A percentile compares a stretch with the other conserved stretches of the same genome.
phyloP scores from a whole-genome alignment of 2,113 vertebrate genomes.

The Melanerpes aurifrons region DNA sequence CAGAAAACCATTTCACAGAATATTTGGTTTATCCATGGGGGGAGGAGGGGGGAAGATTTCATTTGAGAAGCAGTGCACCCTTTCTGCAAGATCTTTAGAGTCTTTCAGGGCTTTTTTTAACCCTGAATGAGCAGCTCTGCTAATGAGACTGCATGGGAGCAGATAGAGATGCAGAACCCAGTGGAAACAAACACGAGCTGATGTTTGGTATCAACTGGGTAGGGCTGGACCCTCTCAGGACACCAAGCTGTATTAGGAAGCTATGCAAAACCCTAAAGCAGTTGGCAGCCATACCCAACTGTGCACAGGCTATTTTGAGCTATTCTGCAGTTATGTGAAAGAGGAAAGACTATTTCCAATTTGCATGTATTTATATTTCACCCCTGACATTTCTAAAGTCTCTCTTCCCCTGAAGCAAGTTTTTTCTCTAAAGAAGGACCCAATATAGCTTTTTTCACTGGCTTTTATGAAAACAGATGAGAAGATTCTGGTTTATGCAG shows the following conservation, averaged over 20 bases:
- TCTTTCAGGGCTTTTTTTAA: not conserved
- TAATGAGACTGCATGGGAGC: not conserved
- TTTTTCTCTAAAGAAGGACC: not conserved
- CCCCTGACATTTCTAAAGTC: conserved; percentile 25
- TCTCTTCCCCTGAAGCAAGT: not conserved
- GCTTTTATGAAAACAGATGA: not conserved
- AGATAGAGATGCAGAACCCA: not conserved
- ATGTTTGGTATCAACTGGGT: not conserved
- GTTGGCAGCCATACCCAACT: not conserved
- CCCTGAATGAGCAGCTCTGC: not conserved
- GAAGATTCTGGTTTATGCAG: not conserved
- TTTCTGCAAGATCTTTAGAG: not conserved
- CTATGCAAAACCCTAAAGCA: not conserved
- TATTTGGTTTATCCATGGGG: not conserved
- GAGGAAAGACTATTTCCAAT: conserved; percentile 34
- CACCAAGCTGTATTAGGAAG: not conserved
- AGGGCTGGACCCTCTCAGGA: not conserved
- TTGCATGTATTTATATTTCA: conserved; percentile 31
- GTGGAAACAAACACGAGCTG: not conserved
- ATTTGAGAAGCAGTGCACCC: not conserved
- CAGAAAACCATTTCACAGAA: not conserved
- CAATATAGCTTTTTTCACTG: not conserved
- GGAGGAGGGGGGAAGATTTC: not conserved
- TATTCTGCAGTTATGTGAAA: conserved; percentile 14
- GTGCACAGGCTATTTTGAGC: not conserved